Evolutionary conservation across 1,140 invertebrate species (phyloP).

Genomic region (Drosophila quadrilineata): DNA sequence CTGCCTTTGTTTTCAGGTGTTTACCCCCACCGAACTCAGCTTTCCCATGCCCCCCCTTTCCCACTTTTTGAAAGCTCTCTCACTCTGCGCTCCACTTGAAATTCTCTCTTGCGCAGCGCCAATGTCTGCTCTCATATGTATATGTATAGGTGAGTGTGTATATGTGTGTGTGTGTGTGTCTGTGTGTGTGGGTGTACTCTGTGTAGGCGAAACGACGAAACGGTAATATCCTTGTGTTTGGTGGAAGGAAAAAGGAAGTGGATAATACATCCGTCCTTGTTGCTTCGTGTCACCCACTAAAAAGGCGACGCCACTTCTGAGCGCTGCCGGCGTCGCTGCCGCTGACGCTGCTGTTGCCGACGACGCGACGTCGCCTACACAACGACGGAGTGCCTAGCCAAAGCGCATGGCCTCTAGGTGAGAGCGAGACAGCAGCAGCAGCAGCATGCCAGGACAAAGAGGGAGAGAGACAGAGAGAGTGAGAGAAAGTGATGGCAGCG

Average conservation of each 20-base stretch:
- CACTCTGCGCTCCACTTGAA: slow-evolving; percentile 5
- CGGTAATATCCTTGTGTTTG: slow-evolving; percentile 82
- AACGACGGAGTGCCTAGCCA: slow-evolving; percentile 25
- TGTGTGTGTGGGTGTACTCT: slow-evolving; percentile 16
- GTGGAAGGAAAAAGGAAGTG: slow-evolving; percentile 82
- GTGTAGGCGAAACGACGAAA: slow-evolving; percentile 77
- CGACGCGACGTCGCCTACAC: slow-evolving; percentile 23
- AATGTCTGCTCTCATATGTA: too few relatives aligned
- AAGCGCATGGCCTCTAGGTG: too few relatives aligned
- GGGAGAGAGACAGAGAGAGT: slow-evolving; percentile 3
- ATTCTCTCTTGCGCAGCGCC: slow-evolving; percentile 18
- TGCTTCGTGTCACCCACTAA: slow-evolving; percentile 82
- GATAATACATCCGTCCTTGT: slow-evolving; percentile 82
- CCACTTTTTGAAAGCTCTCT: not conserved
- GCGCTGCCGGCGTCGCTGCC: slow-evolving; percentile 26
- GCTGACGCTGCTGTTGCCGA: slow-evolving; percentile 23
- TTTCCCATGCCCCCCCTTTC: not conserved
- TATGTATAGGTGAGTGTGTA: slow-evolving; percentile 1
- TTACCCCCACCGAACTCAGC: not conserved
- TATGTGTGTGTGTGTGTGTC: not conserved
- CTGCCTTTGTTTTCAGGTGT: slow-evolving; percentile 38
- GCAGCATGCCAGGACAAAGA: slow-evolving; percentile 11
- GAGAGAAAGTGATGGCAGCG: slow-evolving; percentile 18
- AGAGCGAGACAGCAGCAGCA: slow-evolving; percentile 32
- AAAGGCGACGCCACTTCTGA: slow-evolving; percentile 75